Percentiles rank a stretch among this genome's conserved stretches.
phyloP scores from a whole-genome alignment of 2,113 vertebrate genomes.

The Cyprinodon tularosa region DNA sequence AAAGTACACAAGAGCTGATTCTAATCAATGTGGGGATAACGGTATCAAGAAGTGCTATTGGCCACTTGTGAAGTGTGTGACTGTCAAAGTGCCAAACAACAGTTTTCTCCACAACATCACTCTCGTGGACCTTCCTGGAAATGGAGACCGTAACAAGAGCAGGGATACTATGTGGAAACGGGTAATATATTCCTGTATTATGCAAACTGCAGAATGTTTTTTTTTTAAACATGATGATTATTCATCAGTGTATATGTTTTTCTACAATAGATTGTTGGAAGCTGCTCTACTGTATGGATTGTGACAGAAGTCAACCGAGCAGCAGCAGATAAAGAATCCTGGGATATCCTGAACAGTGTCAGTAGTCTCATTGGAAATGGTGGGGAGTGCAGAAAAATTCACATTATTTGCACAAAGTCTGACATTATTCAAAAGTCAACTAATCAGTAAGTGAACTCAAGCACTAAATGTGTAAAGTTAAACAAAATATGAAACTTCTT shows the following conservation, averaged over 20 bases:
- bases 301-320: slow-evolving; percentile 55
- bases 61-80: slow-evolving; percentile 68
- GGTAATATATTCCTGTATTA: slow-evolving; percentile 10
- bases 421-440: background rate
- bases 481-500: too few relatives aligned
- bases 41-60: slow-evolving; percentile 27
- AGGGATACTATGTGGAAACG: slow-evolving; percentile 61
- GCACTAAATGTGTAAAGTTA: background rate
- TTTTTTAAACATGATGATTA: background rate
- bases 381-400: slow-evolving; percentile 52
- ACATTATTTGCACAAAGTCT: slow-evolving; percentile 65
- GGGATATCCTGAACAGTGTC: slow-evolving; percentile 43
- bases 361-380: slow-evolving; percentile 41
- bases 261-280: slow-evolving; percentile 39
- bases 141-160: slow-evolving; percentile 59
- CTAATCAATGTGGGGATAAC: background rate
- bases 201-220: background rate
- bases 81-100: slow-evolving; percentile 46
- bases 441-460: slow-evolving; percentile 5
- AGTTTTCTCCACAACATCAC: slow-evolving; percentile 51
- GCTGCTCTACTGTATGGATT: slow-evolving; percentile 63
- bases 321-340: slow-evolving; percentile 41
- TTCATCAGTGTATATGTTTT: background rate
- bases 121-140: slow-evolving; percentile 68
- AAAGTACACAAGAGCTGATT: slow-evolving; percentile 30